These are phyloP conservation scores for Plagodis pulveraria DNA, from an alignment of 2,888 invertebrate genomes.

Conservation along the genomic window DNA sequence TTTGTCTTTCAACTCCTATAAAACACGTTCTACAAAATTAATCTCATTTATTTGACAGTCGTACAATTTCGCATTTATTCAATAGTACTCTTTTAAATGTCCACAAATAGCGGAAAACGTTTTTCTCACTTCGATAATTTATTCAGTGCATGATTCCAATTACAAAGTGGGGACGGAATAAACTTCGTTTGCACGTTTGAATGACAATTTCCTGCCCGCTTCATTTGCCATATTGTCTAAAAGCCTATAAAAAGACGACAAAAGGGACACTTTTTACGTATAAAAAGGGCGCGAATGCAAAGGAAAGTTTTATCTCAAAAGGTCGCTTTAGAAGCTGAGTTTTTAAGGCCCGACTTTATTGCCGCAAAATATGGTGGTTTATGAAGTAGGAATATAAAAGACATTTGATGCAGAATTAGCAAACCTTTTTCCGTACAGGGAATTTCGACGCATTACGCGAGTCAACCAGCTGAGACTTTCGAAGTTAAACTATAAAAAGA, in stretches of 20 bases:
- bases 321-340: conserved; percentile 30
- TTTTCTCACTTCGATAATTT: conserved; percentile 50
- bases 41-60: too few species aligned
- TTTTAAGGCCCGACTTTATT: conserved; percentile 40
- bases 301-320: conserved; percentile 31
- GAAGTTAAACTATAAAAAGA: too few species aligned
- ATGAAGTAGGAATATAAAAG: conserved; percentile 37
- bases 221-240: conserved; percentile 62
- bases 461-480: too few species aligned
- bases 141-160: conserved; percentile 73
- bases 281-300: conserved; percentile 24
- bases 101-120: conserved; percentile 29
- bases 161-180: conserved; percentile 65
- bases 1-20: too few species aligned
- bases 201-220: conserved; percentile 57
- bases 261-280: conserved; percentile 20
- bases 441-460: too few species aligned
- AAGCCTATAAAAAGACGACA: conserved; percentile 23
- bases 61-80: background rate
- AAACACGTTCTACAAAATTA: too few species aligned
- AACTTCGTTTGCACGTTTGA: conserved; percentile 75
- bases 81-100: conserved; percentile 6
- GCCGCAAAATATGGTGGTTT: conserved; percentile 37
- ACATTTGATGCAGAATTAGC: conserved; percentile 25
- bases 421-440: background rate